These are phyloP conservation scores for Rhopilema esculentum DNA, from an alignment of 30 jellyfish, hydroid and myxozoan species.

Conservation along the genomic window DNA sequence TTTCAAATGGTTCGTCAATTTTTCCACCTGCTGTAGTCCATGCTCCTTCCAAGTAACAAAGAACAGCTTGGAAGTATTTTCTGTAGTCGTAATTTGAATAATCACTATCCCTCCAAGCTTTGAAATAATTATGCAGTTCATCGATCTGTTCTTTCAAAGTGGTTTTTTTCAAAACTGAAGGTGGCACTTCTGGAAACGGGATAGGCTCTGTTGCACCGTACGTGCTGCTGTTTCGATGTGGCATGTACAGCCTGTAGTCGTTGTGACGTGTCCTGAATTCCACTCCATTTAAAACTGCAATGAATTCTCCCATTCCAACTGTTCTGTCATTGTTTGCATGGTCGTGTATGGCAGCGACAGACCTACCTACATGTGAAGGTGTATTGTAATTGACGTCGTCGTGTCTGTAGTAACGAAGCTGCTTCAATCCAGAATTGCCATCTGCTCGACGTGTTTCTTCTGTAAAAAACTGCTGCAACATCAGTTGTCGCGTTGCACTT, in stretches of 20 bases:
- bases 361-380: constrained; percentile 58
- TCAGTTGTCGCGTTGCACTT: constrained; percentile 69
- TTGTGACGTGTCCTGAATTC: constrained; percentile 89
- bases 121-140: constrained; percentile 83
- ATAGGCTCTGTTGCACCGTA: constrained; percentile 68
- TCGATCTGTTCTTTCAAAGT: constrained; percentile 68
- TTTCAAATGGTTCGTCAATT: constrained; percentile 80
- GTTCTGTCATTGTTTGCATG: constrained; percentile 66
- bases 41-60: constrained; percentile 87
- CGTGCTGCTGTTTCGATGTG: constrained; percentile 59
- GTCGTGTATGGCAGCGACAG: constrained; percentile 75
- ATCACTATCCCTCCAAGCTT: constrained; percentile 84
- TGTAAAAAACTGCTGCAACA: constrained; percentile 86
- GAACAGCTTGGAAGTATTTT: constrained; percentile 76
- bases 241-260: constrained; percentile 70
- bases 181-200: constrained; percentile 90
- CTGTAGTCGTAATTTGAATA: constrained; percentile 66
- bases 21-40: constrained; percentile 77
- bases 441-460: constrained; percentile 80
- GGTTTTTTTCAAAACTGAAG: constrained; percentile 39
- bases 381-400: constrained; percentile 55
- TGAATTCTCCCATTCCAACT: constrained; percentile 87
- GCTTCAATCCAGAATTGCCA: constrained; percentile 75
- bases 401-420: constrained; percentile 14
- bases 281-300: constrained; percentile 77